phyloP scores from a whole-genome alignment of 2,797 vertebrate species.

The Orientallactaga sibirica region DNA sequence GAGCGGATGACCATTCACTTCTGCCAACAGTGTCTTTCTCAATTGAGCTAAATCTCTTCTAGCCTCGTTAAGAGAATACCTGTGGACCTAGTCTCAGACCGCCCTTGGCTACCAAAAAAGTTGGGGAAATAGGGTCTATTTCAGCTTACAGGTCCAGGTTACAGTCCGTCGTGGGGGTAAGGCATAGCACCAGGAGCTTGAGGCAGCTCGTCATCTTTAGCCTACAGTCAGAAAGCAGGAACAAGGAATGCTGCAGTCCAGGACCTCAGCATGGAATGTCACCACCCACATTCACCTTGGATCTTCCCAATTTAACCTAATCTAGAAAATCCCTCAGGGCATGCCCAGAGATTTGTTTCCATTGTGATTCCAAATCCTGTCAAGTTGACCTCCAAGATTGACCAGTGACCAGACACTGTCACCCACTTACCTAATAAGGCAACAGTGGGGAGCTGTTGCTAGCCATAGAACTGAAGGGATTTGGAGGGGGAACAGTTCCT shows the following conservation, averaged over 20 bases:
- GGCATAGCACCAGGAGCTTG: too few species aligned
- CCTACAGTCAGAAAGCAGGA: too few species aligned
- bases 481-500: not conserved
- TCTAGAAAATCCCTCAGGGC: too few species aligned
- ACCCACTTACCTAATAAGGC: not conserved
- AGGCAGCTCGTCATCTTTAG: too few species aligned
- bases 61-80: not conserved
- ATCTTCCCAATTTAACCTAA: too few species aligned
- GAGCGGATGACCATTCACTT: not conserved
- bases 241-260: too few species aligned
- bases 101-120: not conserved
- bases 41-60: not conserved
- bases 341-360: too few species aligned
- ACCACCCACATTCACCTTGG: too few species aligned
- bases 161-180: too few species aligned
- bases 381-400: not conserved
- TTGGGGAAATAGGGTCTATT: not conserved
- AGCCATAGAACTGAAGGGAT: not conserved
- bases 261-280: too few species aligned
- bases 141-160: too few species aligned
- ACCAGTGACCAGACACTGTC: not conserved
- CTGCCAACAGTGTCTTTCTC: not conserved
- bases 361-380: too few species aligned
- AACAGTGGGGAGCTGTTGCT: not conserved
- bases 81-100: not conserved